Evolutionary conservation across 2,888 invertebrate species (phyloP), one percentile per base, ranked within the genome.

Genomic region (Euplagia quadripunctaria): DNA sequence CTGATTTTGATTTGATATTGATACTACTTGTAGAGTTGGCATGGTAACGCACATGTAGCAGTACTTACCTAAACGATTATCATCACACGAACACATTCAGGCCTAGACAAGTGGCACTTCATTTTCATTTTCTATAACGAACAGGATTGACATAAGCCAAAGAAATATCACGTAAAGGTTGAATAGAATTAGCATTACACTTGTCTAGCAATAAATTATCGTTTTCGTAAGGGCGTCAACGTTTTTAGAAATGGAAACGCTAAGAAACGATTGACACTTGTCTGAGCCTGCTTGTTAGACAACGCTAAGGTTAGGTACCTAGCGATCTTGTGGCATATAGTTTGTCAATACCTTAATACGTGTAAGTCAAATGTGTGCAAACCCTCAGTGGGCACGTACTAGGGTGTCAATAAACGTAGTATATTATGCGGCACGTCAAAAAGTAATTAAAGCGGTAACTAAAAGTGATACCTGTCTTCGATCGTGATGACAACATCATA

Each of bases 401-500:
- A 43, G n/a, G 52, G 31, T 71, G 65, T 74, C 68, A 71, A 68
- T 74, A 75, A 71, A 49, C 68, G 49, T 64, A 70, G 41, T 69
- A 63, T 11, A 63, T 64, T 70, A 64, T n/a, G 43, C 6, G n/a
- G 49, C 55, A 69, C 41, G 66, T 73, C 65, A 55, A 64, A 71
- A 64, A 75, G 73, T 72, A 74, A 78, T 73, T 72, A 74, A 67
- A 61, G 63, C 14, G 11, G 52, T 76, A 76, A 77, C 79, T 78
- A 75, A 81, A 80, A 72, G 71, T 70, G 79, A 75, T 84, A 91
- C 91, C 89, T 58, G 79, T 74, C 76, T 83, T 86, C 61, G 80
- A 80, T 74, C 83, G 84, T 65, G 87, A 80, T 65, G 86, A 83
- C 79, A 89, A 82, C 86, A 89, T 82, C 77, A 87, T 79, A 43